phyloP scores from a whole-genome alignment of 1,140 invertebrate genomes.

The Drosophila bifasciata region DNA sequence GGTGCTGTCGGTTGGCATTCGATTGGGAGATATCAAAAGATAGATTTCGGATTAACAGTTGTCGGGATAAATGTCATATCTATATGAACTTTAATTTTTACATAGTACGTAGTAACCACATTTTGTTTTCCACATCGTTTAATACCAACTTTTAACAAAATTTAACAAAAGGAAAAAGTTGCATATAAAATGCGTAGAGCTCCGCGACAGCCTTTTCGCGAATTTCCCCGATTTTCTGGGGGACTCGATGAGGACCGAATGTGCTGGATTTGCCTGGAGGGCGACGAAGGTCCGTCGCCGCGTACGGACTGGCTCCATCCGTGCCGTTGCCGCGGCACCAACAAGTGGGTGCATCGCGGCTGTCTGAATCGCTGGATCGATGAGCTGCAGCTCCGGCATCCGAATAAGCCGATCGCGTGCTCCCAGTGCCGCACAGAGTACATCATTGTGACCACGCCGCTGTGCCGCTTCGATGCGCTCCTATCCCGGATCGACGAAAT shows the following conservation, averaged over 20 bases:
- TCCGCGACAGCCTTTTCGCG: no score
- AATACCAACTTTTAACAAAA: no score
- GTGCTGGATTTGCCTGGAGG: slow-evolving; percentile 65
- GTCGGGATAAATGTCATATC: no score
- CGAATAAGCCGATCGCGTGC: slow-evolving; percentile 42
- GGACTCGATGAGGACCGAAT: slow-evolving; percentile 33
- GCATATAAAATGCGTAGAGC: no score
- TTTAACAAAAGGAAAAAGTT: no score
- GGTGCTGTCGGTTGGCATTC: no score
- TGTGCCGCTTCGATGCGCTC: slow-evolving; percentile 47
- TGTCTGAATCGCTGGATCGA: slow-evolving; percentile 69
- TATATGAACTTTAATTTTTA: no score
- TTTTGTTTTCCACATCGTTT: no score
- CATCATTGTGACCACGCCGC: slow-evolving; percentile 55
- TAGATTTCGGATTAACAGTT: no score
- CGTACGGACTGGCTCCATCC: slow-evolving; percentile 56
- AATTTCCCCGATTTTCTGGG: no score
- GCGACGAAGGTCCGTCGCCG: slow-evolving; percentile 43
- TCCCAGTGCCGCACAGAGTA: slow-evolving; percentile 65
- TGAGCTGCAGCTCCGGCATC: slow-evolving; percentile 47
- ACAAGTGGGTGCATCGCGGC: slow-evolving; percentile 64
- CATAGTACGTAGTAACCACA: no score
- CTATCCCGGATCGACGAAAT: slow-evolving; percentile 40
- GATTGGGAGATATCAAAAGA: no score
- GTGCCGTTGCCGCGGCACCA: slow-evolving; percentile 64